phyloP scores from a whole-genome alignment of 2,888 invertebrate genomes.

The Athalia circularis region DNA sequence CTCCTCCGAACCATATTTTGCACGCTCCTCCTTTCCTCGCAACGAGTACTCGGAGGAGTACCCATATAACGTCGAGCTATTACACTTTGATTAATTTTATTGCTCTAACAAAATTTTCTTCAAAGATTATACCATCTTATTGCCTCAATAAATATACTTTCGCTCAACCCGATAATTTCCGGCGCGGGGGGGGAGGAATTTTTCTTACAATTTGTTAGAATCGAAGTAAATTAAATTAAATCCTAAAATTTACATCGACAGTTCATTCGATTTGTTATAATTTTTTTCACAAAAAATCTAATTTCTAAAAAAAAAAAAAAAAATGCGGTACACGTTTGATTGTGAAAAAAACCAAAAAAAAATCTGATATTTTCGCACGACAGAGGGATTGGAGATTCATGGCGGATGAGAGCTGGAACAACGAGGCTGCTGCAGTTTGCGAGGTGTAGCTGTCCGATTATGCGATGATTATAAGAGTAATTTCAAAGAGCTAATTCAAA shows the following conservation, averaged over 20 bases:
- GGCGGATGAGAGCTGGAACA: neutral
- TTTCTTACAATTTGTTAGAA: too few species aligned
- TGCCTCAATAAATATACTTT: slow-evolving; percentile 10
- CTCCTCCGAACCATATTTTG: slow-evolving; percentile 38
- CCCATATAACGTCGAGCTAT: neutral
- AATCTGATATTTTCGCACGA: too few species aligned
- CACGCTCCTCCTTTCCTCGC: slow-evolving; percentile 25
- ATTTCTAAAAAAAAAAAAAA: too few species aligned
- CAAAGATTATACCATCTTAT: slow-evolving; percentile 18
- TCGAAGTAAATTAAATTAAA: too few species aligned
- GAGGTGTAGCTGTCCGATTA: neutral
- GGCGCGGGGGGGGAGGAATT: too few species aligned
- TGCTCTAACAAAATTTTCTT: slow-evolving; percentile 16
- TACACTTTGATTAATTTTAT: slow-evolving; percentile 47
- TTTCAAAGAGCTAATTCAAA: slow-evolving; percentile 29
- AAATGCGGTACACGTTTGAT: too few species aligned
- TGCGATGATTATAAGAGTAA: neutral
- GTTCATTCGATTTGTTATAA: too few species aligned
- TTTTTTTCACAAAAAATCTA: too few species aligned
- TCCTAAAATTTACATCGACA: too few species aligned
- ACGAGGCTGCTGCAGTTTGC: neutral
- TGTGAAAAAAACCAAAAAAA: too few species aligned
- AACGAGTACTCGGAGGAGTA: slow-evolving; percentile 4
- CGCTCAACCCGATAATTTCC: neutral
- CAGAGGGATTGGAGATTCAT: too few species aligned